phyloP scores from a whole-genome alignment of 2,113 vertebrate genomes.

The Pampusana beccarii region DNA sequence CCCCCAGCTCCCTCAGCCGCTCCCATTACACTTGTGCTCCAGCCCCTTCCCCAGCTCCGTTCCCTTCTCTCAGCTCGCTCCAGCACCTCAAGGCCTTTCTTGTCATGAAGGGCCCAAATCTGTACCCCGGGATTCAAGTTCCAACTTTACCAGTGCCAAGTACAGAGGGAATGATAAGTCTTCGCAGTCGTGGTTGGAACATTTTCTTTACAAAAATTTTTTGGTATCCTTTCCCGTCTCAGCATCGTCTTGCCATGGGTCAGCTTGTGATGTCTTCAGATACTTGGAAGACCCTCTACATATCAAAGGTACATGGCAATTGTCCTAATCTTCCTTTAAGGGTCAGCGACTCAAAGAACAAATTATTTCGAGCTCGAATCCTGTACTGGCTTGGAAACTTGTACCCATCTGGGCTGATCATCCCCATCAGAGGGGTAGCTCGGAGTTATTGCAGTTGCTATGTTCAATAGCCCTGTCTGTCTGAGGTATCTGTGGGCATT shows the following conservation, averaged over 20 bases:
- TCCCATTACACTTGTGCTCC: no score
- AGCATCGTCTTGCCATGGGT: background rate
- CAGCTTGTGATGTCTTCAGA: background rate
- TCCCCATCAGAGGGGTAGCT: background rate
- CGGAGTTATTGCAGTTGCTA: rapidly evolving
- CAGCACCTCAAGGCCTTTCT: no score
- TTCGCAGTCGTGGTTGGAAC: rapidly evolving
- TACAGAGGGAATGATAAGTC: background rate
- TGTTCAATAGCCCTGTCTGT: background rate
- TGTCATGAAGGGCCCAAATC: no score
- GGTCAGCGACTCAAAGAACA: background rate
- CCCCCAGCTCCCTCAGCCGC: no score
- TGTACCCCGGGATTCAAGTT: no score
- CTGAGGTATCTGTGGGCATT: background rate
- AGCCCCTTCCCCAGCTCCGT: no score
- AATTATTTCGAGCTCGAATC: background rate
- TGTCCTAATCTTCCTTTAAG: background rate
- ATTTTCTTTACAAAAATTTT: background rate
- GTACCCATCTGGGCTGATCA: background rate
- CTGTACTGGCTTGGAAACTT: background rate
- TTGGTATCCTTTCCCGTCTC: background rate
- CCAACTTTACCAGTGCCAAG: no score
- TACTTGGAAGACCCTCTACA: background rate
- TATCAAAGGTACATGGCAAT: background rate
- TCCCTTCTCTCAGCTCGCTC: no score